phyloP scores from a whole-genome alignment of 2,113 vertebrate species.

The Platysternon megacephalum region DNA sequence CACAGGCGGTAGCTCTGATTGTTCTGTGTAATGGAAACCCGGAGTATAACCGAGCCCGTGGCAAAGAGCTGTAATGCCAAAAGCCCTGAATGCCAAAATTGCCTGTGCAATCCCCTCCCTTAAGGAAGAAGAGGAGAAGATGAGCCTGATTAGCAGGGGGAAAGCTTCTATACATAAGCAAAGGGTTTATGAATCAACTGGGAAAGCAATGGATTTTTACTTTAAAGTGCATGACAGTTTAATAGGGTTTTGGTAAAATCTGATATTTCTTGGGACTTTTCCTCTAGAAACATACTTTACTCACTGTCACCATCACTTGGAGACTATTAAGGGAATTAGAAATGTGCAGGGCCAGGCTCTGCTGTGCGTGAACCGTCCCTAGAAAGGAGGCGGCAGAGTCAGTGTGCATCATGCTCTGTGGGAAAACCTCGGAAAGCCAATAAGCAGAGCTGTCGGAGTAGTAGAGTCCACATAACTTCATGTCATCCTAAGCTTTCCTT shows the following conservation, averaged over 20 bases:
- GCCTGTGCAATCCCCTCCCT: not conserved
- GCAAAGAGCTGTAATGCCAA: not conserved
- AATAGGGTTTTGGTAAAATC: not conserved
- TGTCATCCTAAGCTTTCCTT: not conserved
- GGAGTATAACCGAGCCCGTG: accelerated
- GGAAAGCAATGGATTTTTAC: not conserved
- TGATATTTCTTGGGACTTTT: not conserved
- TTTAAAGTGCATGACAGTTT: not conserved
- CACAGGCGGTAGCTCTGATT: not conserved
- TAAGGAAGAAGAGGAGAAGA: not conserved
- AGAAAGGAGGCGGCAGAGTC: not conserved
- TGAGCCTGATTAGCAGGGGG: not conserved
- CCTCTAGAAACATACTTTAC: not conserved
- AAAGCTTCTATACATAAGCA: not conserved
- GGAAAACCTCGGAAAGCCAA: not conserved
- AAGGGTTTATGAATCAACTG: not conserved
- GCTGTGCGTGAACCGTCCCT: not conserved
- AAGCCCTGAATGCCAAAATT: accelerated
- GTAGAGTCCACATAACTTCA: not conserved
- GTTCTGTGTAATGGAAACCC: not conserved
- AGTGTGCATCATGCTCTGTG: not conserved
- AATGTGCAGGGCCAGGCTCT: not conserved
- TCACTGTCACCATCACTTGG: not conserved
- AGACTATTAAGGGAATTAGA: not conserved
- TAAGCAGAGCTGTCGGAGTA: not conserved